These are phyloP conservation scores for Tiaroga cobitis DNA, from an alignment of 2,797 vertebrate species.

Conservation along the genomic window DNA sequence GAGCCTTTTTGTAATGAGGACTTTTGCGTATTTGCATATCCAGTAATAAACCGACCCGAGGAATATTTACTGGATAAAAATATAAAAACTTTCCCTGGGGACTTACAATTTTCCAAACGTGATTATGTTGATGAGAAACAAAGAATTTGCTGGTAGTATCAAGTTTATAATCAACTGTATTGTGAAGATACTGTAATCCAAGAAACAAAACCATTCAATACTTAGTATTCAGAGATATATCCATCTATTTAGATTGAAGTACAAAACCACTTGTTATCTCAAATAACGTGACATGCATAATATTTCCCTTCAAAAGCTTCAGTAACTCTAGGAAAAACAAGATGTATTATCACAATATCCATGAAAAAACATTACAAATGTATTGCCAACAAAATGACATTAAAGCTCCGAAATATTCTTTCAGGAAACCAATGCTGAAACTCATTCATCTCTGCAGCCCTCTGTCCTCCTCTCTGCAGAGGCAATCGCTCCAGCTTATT, in stretches of 20 bases:
- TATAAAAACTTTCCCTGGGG: neutral
- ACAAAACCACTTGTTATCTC: constrained; percentile 8
- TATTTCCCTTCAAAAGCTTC: neutral
- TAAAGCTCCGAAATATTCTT: constrained; percentile 62
- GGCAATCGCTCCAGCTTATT: constrained; percentile 78
- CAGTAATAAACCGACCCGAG: neutral
- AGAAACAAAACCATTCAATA: neutral
- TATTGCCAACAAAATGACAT: constrained; percentile 70
- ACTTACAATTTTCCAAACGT: neutral
- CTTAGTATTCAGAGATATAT: neutral
- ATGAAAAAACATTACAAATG: constrained; percentile 24
- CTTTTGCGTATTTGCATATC: neutral
- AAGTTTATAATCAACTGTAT: constrained; percentile 1
- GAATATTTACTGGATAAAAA: neutral
- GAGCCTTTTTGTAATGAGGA: neutral
- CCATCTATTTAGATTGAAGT: neutral
- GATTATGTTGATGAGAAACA: constrained; percentile 11
- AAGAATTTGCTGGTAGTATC: neutral
- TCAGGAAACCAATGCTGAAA: constrained; percentile 25
- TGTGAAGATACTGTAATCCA: neutral
- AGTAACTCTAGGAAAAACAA: constrained; percentile 12
- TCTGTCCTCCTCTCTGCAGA: constrained; percentile 71
- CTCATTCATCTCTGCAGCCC: constrained; percentile 52
- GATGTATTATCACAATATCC: neutral
- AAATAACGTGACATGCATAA: neutral